Percentiles rank a stretch among this genome's conserved stretches.
Conservation (phyloP, 2,888 invertebrate species). For the Elmis aenea region DNA sequence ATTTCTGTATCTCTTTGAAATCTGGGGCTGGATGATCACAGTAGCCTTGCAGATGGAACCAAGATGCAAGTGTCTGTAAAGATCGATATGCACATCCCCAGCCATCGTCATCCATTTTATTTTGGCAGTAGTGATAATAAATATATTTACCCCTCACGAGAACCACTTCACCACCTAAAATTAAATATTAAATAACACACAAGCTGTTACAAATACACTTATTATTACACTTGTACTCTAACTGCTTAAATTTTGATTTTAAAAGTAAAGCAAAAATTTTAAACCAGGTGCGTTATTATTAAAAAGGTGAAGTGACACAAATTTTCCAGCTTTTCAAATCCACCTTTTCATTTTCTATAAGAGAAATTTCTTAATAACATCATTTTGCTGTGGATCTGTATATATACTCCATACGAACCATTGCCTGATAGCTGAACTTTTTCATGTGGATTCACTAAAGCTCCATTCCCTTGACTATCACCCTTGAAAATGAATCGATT, state of each 20-base stretch:
- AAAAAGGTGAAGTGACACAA: not conserved
- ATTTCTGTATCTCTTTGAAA: slow-evolving; percentile 82
- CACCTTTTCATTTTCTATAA: slow-evolving; percentile 9
- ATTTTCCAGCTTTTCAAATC: slow-evolving; percentile 5
- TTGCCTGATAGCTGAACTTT: slow-evolving; percentile 42
- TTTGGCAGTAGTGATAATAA: slow-evolving; percentile 97
- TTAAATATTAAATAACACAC: not conserved
- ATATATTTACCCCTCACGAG: slow-evolving; percentile 80
- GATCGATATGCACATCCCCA: slow-evolving; percentile 99
- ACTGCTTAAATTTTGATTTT: not conserved
- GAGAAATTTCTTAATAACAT: slow-evolving; percentile 2
- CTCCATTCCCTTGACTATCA: slow-evolving; percentile 45
- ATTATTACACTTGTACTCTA: too few relatives aligned
- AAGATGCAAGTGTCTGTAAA: slow-evolving; percentile 92
- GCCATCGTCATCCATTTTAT: slow-evolving; percentile 79
- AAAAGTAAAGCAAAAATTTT: not conserved
- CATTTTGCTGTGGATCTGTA: not conserved
- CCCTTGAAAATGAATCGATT: slow-evolving; percentile 58
- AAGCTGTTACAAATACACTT: too few relatives aligned
- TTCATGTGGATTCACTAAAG: slow-evolving; percentile 72
- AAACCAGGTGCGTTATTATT: not conserved
- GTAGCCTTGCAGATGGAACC: slow-evolving; percentile 86
- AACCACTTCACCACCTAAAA: slow-evolving; percentile 49
- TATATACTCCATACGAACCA: slow-evolving; percentile 26
- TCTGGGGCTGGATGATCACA: slow-evolving; percentile 70